These are phyloP conservation scores for Acanthosepion lycidas DNA, from an alignment of 2,888 invertebrate genomes.

Conservation along the genomic window DNA sequence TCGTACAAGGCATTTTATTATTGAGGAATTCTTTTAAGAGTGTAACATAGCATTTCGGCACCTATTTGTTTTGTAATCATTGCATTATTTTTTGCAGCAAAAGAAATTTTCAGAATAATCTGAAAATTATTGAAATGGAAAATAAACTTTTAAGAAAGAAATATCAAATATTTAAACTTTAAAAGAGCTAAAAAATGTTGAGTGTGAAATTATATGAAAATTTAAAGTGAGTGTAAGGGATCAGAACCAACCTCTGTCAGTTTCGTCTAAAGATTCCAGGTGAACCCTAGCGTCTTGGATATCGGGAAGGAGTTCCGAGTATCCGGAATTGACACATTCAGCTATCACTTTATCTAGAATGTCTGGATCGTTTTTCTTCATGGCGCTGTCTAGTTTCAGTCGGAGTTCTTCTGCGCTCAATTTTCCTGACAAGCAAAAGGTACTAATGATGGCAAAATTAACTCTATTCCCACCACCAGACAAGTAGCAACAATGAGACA, in stretches of 20 bases:
- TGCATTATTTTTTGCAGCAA: no score
- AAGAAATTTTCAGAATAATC: no score
- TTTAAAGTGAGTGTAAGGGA: not conserved
- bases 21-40: no score
- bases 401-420: not conserved
- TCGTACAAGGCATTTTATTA: no score
- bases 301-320: not conserved
- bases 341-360: not conserved
- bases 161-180: no score
- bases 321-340: slow-evolving; percentile 23
- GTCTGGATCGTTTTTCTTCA: not conserved
- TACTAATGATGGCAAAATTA: not conserved
- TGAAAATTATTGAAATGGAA: no score
- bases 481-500: not conserved
- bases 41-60: no score
- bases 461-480: not conserved
- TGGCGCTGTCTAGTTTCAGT: not conserved
- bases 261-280: not conserved
- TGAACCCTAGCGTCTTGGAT: not conserved
- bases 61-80: no score
- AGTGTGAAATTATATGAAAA: no score
- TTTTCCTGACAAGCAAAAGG: not conserved
- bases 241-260: not conserved
- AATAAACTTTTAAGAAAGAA: no score
- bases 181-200: no score